Percentiles rank a stretch among this genome's conserved stretches.
phyloP scores from a whole-genome alignment of 2,888 invertebrate species.

The Deilephila porcellus region DNA sequence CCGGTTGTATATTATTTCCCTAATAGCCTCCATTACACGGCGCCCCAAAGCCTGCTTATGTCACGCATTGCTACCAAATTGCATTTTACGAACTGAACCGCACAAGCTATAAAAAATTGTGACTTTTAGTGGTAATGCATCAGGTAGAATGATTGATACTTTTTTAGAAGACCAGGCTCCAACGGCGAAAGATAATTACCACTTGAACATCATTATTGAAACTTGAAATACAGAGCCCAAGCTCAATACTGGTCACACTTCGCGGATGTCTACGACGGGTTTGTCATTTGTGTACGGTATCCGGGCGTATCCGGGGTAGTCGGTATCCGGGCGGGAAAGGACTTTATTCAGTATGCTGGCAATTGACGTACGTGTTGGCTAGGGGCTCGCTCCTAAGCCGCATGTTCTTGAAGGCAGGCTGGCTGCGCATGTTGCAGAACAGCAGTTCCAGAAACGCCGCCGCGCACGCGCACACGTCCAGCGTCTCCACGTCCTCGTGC shows the following conservation, averaged over 20 bases:
- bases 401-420: slow-evolving; percentile 45
- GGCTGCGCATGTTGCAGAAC: slow-evolving; percentile 44
- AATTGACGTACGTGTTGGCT: slow-evolving; percentile 41
- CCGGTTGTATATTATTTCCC: too few relatives aligned
- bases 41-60: too few relatives aligned
- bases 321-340: not conserved
- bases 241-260: not conserved
- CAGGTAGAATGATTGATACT: too few relatives aligned
- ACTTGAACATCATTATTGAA: too few relatives aligned
- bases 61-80: too few relatives aligned
- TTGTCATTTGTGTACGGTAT: not conserved
- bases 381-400: slow-evolving; percentile 50
- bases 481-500: slow-evolving; percentile 27
- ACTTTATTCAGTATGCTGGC: not conserved
- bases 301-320: not conserved
- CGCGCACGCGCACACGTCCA: slow-evolving; percentile 42
- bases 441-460: slow-evolving; percentile 42
- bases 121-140: too few relatives aligned
- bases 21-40: too few relatives aligned
- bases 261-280: not conserved
- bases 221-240: too few relatives aligned
- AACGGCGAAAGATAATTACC: too few relatives aligned
- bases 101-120: too few relatives aligned
- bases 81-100: too few relatives aligned
- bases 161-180: too few relatives aligned